Conservation (phyloP, 1,140 invertebrate species). For the Leptinotarsa texana region DNA sequence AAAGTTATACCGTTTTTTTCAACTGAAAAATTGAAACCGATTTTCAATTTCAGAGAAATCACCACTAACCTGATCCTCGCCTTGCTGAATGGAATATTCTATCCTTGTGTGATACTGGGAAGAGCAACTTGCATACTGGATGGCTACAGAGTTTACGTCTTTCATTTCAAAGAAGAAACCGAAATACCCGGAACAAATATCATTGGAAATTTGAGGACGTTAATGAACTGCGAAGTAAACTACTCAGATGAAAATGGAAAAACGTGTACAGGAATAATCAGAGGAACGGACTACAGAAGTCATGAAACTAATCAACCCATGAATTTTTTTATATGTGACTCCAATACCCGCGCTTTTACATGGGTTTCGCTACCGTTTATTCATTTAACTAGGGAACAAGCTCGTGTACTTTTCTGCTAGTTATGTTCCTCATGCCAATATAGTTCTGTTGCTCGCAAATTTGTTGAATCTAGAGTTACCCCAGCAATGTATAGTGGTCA, state of each 20-base stretch:
- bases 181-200: conserved; percentile 15
- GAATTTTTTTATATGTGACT: conserved; percentile 18
- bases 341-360: neutral
- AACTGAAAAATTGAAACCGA: too few relatives aligned
- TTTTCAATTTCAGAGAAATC: conserved; percentile 7
- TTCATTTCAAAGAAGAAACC: conserved; percentile 24
- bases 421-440: too few relatives aligned
- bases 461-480: too few relatives aligned
- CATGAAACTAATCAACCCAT: conserved; percentile 3
- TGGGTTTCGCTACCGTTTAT: conserved; percentile 24
- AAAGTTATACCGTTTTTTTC: too few relatives aligned
- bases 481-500: too few relatives aligned
- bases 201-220: conserved; percentile 19
- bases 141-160: conserved; percentile 15
- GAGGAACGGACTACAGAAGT: neutral
- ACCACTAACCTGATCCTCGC: conserved; percentile 11
- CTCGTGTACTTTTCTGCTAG: neutral
- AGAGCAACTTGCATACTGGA: neutral
- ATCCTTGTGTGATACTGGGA: conserved; percentile 14
- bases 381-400: conserved; percentile 22
- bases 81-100: neutral
- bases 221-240: conserved; percentile 14
- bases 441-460: too few relatives aligned
- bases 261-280: conserved; percentile 2
- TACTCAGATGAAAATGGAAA: neutral